Evolutionary conservation across 2,797 vertebrate genomes (phyloP), one percentile per base, ranked within the genome.

Genomic region (Alca torda): DNA sequence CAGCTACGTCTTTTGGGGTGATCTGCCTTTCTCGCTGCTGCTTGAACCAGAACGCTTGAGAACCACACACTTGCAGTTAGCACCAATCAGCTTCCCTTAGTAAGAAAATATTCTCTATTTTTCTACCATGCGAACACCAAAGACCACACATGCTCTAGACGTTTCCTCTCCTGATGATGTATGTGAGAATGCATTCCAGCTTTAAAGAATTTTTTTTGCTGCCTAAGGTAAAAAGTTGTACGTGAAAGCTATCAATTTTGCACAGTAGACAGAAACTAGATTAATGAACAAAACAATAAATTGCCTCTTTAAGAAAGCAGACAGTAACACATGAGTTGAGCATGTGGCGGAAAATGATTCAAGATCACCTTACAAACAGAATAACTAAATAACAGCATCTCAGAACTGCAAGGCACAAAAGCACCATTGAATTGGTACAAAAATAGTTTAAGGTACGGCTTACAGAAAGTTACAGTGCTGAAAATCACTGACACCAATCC

Each of bases 211-310:
- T 72, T 60, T 69, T 77, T 74, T 93, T 87, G 56, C 76, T 72
- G 89, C 94, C 87, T 81, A 51, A 86, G 92, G 87, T 84, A 91
- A 93, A 67, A 95, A 61, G 53, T 48, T 61, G 26, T 65, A 78
- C 0, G 2, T 35, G 65, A 96, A 94, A 81, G 37, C 69, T 78
- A 84, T 86, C 46, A 89, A 57, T 91, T 96, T 78, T 75, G 25
- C 78, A 83, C 33, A 72, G 45, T 3, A 89, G 87, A 91, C 79
- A 95, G 77, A 90, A 94, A 81, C 33, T 17, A 93, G 76, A 89
- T 81, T 90, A 92, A 93, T 57, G 61, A 96, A 86, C 60, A 78
- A 90, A 92, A 50, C 39, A 85, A 92, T 80, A 90, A 93, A 87
- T 33, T 89, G 60, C 50, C 31, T 80, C 53, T 48, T 79, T 63